Evolutionary conservation across 64 coral and sea anemone species (phyloP).

Genomic region (Pocillopora damicornis): DNA sequence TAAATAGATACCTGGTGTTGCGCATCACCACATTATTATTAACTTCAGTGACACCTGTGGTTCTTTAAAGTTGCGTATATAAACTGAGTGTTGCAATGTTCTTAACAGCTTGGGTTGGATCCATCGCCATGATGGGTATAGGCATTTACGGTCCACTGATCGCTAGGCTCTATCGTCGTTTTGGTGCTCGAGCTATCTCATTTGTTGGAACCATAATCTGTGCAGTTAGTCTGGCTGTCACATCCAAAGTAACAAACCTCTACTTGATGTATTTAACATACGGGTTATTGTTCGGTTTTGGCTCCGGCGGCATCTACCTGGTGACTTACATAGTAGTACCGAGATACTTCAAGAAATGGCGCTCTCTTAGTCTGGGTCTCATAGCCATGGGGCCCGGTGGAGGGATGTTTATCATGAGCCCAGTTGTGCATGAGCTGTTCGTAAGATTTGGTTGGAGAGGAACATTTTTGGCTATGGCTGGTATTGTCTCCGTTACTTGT

Average conservation of each 20-base stretch:
- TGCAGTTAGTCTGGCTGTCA: background rate
- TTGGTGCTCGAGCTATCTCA: background rate
- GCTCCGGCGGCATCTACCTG: background rate
- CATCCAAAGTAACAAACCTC: background rate
- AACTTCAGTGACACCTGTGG: too few relatives aligned
- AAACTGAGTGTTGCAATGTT: too few relatives aligned
- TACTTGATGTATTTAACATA: constrained; percentile 1
- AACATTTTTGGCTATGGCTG: constrained; percentile 16
- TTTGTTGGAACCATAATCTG: background rate
- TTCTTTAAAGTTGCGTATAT: too few relatives aligned
- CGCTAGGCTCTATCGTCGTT: background rate
- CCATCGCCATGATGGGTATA: constrained; percentile 19
- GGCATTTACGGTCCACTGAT: constrained; percentile 13
- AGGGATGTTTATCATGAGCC: background rate
- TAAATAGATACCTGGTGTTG: too few relatives aligned
- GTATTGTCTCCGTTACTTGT: background rate
- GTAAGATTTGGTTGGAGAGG: background rate
- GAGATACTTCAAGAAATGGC: constrained; percentile 9
- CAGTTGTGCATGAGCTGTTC: background rate
- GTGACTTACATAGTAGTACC: background rate
- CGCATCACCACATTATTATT: too few relatives aligned
- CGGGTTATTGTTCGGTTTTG: constrained; percentile 8
- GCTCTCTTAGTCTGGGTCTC: constrained; percentile 20
- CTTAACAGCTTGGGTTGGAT: constrained; percentile 47
- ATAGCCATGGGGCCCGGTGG: background rate